Conservation (phyloP, 2,113 vertebrate species). For the Semnornis frantzii region DNA sequence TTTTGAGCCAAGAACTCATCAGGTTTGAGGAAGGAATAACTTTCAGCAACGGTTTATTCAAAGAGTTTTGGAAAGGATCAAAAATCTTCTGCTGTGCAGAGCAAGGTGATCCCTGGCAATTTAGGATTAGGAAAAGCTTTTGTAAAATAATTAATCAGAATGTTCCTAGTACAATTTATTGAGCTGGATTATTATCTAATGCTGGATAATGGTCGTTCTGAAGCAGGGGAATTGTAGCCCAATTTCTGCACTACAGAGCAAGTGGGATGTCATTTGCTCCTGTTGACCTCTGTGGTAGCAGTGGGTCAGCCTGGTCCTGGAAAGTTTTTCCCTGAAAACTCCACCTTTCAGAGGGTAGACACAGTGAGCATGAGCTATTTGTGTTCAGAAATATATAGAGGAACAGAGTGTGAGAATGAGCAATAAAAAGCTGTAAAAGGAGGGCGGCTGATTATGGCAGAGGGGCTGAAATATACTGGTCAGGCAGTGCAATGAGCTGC, state of each 20-base stretch:
- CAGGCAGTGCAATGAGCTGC: too few relatives aligned
- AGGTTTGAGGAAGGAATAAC: conserved; percentile 30
- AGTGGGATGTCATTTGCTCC: not conserved
- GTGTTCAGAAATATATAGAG: not conserved
- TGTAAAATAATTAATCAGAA: not conserved
- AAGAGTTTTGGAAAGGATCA: conserved; percentile 12
- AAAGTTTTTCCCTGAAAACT: not conserved
- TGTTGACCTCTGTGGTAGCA: not conserved
- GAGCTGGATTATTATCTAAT: not conserved
- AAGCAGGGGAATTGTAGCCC: not conserved
- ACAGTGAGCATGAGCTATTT: fast-evolving
- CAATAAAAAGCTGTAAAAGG: not conserved
- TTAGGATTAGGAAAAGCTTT: not conserved
- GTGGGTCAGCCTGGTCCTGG: not conserved
- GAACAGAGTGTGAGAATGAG: not conserved
- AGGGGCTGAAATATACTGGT: not conserved
- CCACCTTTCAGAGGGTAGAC: not conserved
- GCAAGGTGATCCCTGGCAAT: not conserved
- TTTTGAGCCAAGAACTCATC: conserved; percentile 39
- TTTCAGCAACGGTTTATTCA: conserved; percentile 23
- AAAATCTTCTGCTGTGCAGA: not conserved
- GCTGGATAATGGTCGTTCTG: not conserved
- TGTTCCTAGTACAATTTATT: not conserved
- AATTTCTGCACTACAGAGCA: fast-evolving
- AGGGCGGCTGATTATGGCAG: not conserved